Evolutionary conservation across 92 coral and sea anemone genomes (phyloP).

Genomic region (Galaxea fascicularis): DNA sequence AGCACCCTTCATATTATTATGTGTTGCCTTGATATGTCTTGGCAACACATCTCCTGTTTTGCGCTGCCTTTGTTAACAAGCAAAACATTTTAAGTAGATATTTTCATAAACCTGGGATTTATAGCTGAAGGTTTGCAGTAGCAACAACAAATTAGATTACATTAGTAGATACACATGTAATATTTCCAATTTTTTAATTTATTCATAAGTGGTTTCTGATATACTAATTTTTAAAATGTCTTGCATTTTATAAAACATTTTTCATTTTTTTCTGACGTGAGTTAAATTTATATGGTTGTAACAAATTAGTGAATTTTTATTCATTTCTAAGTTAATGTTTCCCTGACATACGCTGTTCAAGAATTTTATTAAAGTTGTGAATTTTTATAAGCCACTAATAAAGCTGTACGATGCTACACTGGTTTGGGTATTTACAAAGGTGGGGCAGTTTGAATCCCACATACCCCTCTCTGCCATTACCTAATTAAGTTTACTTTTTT

Average conservation of each 20-base stretch:
- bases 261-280: neutral
- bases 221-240: neutral
- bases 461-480: no score
- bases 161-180: conserved; percentile 6
- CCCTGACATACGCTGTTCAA: neutral
- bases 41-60: no score
- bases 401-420: no score
- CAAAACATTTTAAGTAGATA: neutral
- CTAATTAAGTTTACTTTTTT: no score
- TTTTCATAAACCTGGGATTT: neutral
- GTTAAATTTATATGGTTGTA: neutral
- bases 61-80: neutral
- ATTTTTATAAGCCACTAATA: no score
- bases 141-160: conserved; percentile 14
- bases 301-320: neutral
- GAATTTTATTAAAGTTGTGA: no score
- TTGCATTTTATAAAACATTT: neutral
- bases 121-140: neutral
- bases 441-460: no score
- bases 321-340: neutral
- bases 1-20: no score
- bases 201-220: neutral
- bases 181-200: neutral
- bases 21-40: no score
- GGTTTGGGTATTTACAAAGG: no score